Percentiles rank a stretch among this genome's conserved stretches.
Evolutionary conservation across 1,140 invertebrate species (phyloP).

Genomic region (Saccostrea glomerata): DNA sequence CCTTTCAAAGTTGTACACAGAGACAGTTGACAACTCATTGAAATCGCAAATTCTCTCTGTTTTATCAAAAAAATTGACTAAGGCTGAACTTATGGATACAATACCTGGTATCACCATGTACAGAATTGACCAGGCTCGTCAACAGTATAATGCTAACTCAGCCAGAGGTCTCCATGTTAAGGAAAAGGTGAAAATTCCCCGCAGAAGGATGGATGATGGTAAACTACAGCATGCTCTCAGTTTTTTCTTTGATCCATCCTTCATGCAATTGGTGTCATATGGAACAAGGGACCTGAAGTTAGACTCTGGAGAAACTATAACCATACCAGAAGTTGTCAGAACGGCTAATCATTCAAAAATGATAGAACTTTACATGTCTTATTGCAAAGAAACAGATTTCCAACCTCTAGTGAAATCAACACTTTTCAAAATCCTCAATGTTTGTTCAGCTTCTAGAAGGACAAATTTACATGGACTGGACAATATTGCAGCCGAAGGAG

Average conservation of each 20-base stretch:
- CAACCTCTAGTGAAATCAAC: neutral
- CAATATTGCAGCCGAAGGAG: constrained; percentile 41
- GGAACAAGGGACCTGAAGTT: constrained; percentile 37
- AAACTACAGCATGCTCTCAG: no score
- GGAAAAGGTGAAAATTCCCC: neutral
- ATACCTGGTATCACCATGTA: constrained; percentile 17
- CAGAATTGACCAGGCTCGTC: constrained; percentile 21
- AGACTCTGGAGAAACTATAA: constrained; percentile 35
- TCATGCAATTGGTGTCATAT: constrained; percentile 2
- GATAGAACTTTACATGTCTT: neutral
- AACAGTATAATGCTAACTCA: no score
- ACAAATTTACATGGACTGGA: constrained; percentile 25
- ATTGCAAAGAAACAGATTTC: constrained; percentile 13
- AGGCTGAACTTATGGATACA: neutral
- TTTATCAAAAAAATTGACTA: neutral
- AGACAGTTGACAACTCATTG: neutral
- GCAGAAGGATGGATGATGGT: neutral
- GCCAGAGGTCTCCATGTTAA: no score
- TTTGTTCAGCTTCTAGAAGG: constrained; percentile 38
- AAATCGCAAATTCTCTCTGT: constrained; percentile 23
- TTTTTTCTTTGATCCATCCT: constrained; percentile 23
- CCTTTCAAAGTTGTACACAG: neutral
- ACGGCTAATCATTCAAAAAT: constrained; percentile 1
- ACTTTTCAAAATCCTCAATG: constrained; percentile 9
- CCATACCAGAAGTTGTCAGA: constrained; percentile 25